Conservation (phyloP, 2,797 vertebrate species). For the Euthynnus affinis region DNA sequence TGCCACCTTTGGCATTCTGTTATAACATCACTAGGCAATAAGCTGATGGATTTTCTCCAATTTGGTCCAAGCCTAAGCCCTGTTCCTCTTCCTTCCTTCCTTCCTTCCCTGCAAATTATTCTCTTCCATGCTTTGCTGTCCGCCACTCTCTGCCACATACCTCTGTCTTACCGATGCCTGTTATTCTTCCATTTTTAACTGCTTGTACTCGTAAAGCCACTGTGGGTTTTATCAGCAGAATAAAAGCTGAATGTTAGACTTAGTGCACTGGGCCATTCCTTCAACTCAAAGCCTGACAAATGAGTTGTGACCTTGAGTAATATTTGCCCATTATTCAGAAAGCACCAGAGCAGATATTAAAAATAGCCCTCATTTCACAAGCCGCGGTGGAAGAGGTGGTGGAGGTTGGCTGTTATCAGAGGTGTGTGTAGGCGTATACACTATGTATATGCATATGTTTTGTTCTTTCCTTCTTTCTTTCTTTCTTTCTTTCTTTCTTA, state of each 20-base stretch:
- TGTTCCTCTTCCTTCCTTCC: conserved; percentile 27
- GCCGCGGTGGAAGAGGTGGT: conserved; percentile 47
- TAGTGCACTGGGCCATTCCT: conserved; percentile 77
- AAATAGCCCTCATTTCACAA: conserved; percentile 87
- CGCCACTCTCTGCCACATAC: conserved; percentile 48
- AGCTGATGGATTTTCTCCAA: conserved; percentile 79
- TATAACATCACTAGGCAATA: conserved; percentile 78
- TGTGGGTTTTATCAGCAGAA: conserved; percentile 81
- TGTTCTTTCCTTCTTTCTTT: neutral
- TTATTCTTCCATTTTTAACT: conserved; percentile 78
- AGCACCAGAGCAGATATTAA: conserved; percentile 86
- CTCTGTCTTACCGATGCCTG: conserved; percentile 58
- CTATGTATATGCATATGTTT: conserved; percentile 35
- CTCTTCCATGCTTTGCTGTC: conserved; percentile 47
- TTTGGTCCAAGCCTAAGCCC: conserved; percentile 47
- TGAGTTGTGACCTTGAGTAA: conserved; percentile 88
- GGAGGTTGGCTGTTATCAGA: conserved; percentile 45
- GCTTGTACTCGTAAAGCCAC: conserved; percentile 75
- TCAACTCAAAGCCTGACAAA: conserved; percentile 86
- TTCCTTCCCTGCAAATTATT: conserved; percentile 51
- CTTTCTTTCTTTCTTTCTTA: neutral
- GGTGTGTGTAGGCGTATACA: conserved; percentile 40
- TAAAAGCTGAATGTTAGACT: conserved; percentile 82
- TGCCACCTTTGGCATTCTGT: conserved; percentile 76
- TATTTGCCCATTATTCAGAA: conserved; percentile 87